Percentiles rank a stretch among this genome's conserved stretches.
Conservation (phyloP, 2,113 vertebrate genomes). For the Pimephales promelas region DNA sequence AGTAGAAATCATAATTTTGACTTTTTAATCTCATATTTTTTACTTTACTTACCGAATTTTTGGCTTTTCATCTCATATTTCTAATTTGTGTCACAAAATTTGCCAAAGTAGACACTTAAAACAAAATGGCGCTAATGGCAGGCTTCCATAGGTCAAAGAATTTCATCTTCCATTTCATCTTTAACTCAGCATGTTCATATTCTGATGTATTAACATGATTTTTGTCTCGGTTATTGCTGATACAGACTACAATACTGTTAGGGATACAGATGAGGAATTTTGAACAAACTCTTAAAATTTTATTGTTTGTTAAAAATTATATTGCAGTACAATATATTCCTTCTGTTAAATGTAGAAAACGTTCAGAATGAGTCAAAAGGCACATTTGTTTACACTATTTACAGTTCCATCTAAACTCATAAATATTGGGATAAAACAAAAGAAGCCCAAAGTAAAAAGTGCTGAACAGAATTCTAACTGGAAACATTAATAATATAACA, state of each 20-base stretch:
- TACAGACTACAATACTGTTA: neutral
- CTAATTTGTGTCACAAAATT: too few relatives aligned
- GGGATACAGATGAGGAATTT: constrained; percentile 22
- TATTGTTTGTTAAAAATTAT: constrained; percentile 80
- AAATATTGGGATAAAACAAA: constrained; percentile 94
- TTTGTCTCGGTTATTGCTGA: neutral
- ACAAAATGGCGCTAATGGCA: too few relatives aligned
- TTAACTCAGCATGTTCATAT: neutral
- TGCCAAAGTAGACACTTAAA: too few relatives aligned
- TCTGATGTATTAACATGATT: neutral
- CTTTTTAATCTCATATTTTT: too few relatives aligned
- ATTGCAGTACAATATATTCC: constrained; percentile 83
- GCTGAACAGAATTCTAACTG: constrained; percentile 85
- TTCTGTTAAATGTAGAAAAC: constrained; percentile 90
- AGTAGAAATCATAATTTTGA: too few relatives aligned
- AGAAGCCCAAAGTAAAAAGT: constrained; percentile 89
- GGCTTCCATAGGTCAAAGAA: too few relatives aligned
- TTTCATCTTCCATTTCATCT: too few relatives aligned
- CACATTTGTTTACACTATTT: constrained; percentile 97
- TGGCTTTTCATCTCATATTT: too few relatives aligned
- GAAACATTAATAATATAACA: constrained; percentile 69
- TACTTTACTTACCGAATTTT: too few relatives aligned
- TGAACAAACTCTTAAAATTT: constrained; percentile 58
- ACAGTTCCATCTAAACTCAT: constrained; percentile 91
- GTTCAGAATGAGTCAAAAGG: constrained; percentile 93